Evolutionary conservation across 2,113 vertebrate species (phyloP).

Genomic region (Chaetops frenatus): DNA sequence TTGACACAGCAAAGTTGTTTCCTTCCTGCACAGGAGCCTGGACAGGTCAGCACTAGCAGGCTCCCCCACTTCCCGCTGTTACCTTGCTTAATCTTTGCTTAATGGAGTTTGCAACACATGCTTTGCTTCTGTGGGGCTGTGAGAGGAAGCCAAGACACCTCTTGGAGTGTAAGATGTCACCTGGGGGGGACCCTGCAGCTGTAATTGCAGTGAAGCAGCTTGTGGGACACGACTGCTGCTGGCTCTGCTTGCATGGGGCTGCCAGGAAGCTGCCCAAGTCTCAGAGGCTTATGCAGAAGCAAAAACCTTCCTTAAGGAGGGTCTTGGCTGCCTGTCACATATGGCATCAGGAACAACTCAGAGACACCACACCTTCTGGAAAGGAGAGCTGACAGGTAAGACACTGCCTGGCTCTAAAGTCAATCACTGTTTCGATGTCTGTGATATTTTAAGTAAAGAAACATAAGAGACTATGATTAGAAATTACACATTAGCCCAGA

Average conservation of each 20-base stretch:
- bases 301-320: background rate
- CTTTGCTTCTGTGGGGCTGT: background rate
- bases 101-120: background rate
- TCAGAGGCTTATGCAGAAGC: background rate
- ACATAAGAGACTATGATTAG: background rate
- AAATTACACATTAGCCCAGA: background rate
- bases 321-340: background rate
- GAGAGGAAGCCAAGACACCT: background rate
- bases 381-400: background rate
- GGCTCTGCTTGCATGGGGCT: background rate
- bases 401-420: background rate
- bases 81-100: background rate
- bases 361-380: background rate
- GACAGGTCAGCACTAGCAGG: background rate
- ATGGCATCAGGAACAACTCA: background rate
- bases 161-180: background rate
- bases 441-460: background rate
- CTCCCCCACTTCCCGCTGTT: fast-evolving
- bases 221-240: background rate
- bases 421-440: background rate
- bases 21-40: background rate
- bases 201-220: background rate
- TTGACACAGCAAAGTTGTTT: background rate
- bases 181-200: background rate
- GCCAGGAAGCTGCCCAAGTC: background rate